These are phyloP conservation scores for Ommatoiulus sabulosus DNA, from an alignment of 2,888 invertebrate genomes.

Conservation along the genomic window DNA sequence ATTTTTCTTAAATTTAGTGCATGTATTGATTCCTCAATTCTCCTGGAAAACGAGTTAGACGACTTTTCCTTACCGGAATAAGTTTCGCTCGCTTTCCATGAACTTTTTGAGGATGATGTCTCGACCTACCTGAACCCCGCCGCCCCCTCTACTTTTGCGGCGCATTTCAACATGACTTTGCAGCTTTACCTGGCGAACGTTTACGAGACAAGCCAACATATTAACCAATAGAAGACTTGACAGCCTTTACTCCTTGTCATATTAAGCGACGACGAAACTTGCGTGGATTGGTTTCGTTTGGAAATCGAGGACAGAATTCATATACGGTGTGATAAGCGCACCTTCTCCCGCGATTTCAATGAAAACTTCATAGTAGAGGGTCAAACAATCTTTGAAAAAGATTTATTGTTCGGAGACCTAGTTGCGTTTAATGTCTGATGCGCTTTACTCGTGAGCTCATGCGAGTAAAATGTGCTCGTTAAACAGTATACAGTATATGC, in stretches of 20 bases:
- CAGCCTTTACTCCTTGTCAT: constrained; percentile 38
- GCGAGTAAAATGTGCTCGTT: background rate
- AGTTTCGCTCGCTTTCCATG: constrained; percentile 40
- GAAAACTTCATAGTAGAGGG: constrained; percentile 5
- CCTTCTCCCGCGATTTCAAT: background rate
- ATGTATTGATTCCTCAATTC: constrained; percentile 31
- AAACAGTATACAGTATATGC: too few species aligned
- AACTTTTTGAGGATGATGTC: constrained; percentile 37
- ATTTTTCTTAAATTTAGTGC: constrained; percentile 5
- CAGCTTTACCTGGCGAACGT: constrained; percentile 3
- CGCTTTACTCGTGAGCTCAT: background rate
- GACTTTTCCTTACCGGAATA: constrained; percentile 40
- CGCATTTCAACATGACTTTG: constrained; percentile 10
- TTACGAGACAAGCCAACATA: background rate
- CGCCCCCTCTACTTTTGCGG: constrained; percentile 17
- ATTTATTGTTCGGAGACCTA: constrained; percentile 8
- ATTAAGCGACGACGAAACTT: constrained; percentile 17
- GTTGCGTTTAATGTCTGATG: background rate
- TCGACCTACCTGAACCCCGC: constrained; percentile 21
- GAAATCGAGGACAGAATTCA: constrained; percentile 40
- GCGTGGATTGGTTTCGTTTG: constrained; percentile 17
- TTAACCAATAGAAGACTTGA: constrained; percentile 21
- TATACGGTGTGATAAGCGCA: constrained; percentile 7
- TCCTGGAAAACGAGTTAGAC: constrained; percentile 29
- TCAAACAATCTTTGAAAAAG: constrained; percentile 1